These are phyloP conservation scores for Malthinus seriepunctatus DNA, from an alignment of 2,888 invertebrate species.

Conservation along the genomic window DNA sequence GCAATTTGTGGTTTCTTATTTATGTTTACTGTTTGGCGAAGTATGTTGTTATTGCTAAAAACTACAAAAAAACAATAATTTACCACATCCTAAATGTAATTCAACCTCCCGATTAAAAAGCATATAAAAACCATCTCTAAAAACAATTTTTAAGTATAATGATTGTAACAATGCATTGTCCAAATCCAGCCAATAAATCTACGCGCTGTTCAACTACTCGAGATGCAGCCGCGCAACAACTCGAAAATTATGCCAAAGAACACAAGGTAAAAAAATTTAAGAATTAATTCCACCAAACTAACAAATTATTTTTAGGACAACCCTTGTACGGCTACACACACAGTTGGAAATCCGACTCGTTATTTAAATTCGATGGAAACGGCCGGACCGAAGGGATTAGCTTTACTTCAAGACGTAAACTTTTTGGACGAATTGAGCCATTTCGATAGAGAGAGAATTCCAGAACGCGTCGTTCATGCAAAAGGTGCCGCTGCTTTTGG, in stretches of 20 bases:
- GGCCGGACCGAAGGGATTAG: slow-evolving; percentile 84
- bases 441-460: slow-evolving; percentile 91
- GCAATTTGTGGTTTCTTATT: too few species aligned
- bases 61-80: too few species aligned
- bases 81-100: too few species aligned
- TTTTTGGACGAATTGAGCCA: slow-evolving; percentile 79
- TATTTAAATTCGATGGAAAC: slow-evolving; percentile 78
- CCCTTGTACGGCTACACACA: slow-evolving; percentile 68
- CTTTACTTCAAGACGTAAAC: slow-evolving; percentile 82
- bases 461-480: slow-evolving; percentile 95
- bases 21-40: too few species aligned
- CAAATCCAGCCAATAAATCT: not conserved
- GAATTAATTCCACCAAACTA: too few species aligned
- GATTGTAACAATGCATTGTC: not conserved
- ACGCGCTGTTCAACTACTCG: slow-evolving; percentile 16
- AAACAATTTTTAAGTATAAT: not conserved
- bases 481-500: slow-evolving; percentile 91
- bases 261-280: slow-evolving; percentile 39
- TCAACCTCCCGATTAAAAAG: too few species aligned
- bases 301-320: not conserved
- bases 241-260: slow-evolving; percentile 42
- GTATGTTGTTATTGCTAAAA: too few species aligned
- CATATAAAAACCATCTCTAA: not conserved
- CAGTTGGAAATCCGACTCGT: slow-evolving; percentile 80
- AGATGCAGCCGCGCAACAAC: slow-evolving; percentile 45